A percentile compares a stretch with the other conserved stretches of the same genome.
Evolutionary conservation across 2,113 vertebrate genomes (phyloP).

Genomic region (Canis aureus): DNA sequence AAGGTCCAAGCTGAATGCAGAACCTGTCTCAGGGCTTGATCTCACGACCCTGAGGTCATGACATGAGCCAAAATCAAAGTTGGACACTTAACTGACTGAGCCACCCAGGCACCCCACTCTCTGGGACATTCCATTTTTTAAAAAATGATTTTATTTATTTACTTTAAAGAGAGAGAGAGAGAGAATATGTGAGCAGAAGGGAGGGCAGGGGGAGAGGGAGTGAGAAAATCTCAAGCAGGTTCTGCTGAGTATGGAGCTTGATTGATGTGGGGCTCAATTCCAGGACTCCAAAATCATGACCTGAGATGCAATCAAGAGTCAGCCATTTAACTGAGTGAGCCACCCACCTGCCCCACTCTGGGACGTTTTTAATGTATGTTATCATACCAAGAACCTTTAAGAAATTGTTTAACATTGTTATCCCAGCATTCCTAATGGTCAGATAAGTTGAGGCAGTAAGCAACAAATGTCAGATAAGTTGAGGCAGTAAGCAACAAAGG

Average conservation of each 20-base stretch:
- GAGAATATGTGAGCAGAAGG: not conserved
- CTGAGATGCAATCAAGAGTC: not conserved
- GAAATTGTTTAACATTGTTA: not conserved
- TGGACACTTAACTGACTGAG: not conserved
- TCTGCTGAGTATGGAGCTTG: not conserved
- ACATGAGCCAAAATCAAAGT: not conserved
- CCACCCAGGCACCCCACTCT: not conserved
- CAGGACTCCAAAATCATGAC: not conserved
- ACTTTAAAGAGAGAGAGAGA: not conserved
- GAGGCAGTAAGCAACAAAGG: no score
- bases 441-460: no score
- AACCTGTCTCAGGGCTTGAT: not conserved
- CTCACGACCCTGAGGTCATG: not conserved
- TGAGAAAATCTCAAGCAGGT: not conserved
- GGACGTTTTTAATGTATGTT: not conserved
- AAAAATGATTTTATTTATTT: not conserved
- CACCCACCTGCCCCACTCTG: not conserved
- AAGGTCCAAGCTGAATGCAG: not conserved
- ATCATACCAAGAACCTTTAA: not conserved
- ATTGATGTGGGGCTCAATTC: not conserved
- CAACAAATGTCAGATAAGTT: no score
- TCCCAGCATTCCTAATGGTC: not conserved
- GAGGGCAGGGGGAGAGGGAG: not conserved
- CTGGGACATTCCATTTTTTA: not conserved
- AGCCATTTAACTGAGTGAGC: not conserved